Percentiles rank a stretch among this genome's conserved stretches.
Conservation (phyloP, 2,888 invertebrate species). For the Perdita meconis region DNA sequence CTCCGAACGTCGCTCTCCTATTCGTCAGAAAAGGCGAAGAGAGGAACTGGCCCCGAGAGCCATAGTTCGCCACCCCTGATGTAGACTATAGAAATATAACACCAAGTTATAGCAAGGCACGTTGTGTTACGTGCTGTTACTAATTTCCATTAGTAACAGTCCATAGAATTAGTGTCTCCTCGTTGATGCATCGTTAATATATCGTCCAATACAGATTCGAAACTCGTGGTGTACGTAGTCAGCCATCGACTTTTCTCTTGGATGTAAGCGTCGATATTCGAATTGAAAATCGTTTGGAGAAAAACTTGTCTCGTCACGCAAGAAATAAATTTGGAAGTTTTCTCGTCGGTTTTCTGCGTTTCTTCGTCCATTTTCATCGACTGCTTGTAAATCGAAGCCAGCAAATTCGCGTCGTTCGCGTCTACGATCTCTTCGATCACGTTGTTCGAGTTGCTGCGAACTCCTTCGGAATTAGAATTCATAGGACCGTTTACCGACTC, state of each 20-base stretch:
- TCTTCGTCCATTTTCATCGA: slow-evolving; percentile 81
- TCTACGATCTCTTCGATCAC: slow-evolving; percentile 89
- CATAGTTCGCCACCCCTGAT: too few relatives aligned
- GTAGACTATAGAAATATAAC: too few relatives aligned
- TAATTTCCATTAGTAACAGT: slow-evolving; percentile 87
- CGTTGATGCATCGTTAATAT: slow-evolving; percentile 87
- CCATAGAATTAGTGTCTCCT: slow-evolving; percentile 87
- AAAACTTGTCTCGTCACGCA: slow-evolving; percentile 86
- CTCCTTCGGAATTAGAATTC: slow-evolving; percentile 65
- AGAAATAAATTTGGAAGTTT: slow-evolving; percentile 79
- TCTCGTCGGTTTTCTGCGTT: slow-evolving; percentile 77
- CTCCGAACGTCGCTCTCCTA: too few relatives aligned
- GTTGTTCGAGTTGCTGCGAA: slow-evolving; percentile 83
- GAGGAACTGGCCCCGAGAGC: too few relatives aligned
- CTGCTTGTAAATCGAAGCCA: slow-evolving; percentile 87
- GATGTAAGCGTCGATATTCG: slow-evolving; percentile 87
- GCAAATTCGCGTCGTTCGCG: slow-evolving; percentile 87
- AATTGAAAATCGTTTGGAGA: slow-evolving; percentile 85
- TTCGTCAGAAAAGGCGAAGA: too few relatives aligned
- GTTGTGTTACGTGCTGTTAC: too few relatives aligned
- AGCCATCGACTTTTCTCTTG: slow-evolving; percentile 89
- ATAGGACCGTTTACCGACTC: slow-evolving; percentile 35
- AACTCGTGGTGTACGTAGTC: slow-evolving; percentile 87
- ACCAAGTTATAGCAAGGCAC: slow-evolving; percentile 15
- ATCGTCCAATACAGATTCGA: slow-evolving; percentile 90